A percentile compares a stretch with the other conserved stretches of the same genome.
Conservation (phyloP, 2,888 invertebrate species). For the Andricus quercusramuli region DNA sequence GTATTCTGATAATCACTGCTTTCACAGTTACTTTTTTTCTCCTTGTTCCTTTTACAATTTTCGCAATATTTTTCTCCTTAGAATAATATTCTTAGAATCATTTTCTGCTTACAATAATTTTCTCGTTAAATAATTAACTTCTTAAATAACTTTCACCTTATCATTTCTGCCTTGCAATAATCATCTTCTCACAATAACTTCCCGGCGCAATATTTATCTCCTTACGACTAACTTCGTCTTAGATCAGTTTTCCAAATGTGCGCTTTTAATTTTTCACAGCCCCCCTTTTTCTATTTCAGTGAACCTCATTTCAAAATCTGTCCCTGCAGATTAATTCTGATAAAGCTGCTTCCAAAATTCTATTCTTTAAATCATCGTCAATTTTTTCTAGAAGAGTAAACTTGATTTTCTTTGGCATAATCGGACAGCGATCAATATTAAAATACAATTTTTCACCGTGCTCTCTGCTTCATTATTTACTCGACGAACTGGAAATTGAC, state of each 20-base stretch:
- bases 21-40: not conserved
- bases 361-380: not conserved
- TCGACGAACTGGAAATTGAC: slow-evolving; percentile 62
- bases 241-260: not conserved
- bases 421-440: slow-evolving; percentile 22
- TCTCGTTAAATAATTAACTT: not conserved
- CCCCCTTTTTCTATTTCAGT: not conserved
- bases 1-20: not conserved
- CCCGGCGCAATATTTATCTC: not conserved
- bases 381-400: not conserved
- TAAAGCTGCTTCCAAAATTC: not conserved
- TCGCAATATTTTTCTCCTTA: not conserved
- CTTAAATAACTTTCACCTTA: not conserved
- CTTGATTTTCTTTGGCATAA: slow-evolving; percentile 28
- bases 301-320: slow-evolving; percentile 1
- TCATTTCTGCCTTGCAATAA: not conserved
- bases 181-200: not conserved
- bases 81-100: not conserved
- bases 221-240: not conserved
- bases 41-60: not conserved
- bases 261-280: not conserved
- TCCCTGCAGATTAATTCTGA: not conserved
- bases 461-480: slow-evolving; percentile 56
- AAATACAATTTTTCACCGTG: slow-evolving; percentile 12
- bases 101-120: not conserved